Evolutionary conservation across 2,797 vertebrate species (phyloP).

Genomic region (Schizothorax lantsangensis): DNA sequence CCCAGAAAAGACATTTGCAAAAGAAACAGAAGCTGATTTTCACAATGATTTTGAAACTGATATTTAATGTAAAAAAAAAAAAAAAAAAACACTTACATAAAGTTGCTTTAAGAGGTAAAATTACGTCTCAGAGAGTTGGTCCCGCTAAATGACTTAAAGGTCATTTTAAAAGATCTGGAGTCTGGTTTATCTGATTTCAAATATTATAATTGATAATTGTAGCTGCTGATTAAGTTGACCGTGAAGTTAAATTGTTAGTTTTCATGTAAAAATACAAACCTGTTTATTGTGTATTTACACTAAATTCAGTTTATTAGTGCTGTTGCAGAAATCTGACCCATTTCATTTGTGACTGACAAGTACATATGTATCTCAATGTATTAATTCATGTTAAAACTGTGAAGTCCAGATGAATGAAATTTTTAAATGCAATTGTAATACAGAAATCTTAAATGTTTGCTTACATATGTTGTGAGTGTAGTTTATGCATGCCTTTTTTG

Average conservation of each 20-base stretch:
- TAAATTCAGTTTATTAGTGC: not conserved
- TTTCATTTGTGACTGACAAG: not conserved
- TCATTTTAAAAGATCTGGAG: not conserved
- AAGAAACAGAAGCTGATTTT: not conserved
- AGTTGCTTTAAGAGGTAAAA: not conserved
- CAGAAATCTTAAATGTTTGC: not conserved
- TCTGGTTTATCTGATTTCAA: not conserved
- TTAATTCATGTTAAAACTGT: not conserved
- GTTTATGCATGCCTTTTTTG: not conserved
- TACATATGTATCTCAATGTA: not conserved
- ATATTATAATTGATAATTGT: not conserved
- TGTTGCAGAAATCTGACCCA: not conserved
- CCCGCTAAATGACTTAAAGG: not conserved
- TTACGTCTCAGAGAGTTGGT: not conserved
- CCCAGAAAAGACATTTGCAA: not conserved
- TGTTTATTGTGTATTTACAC: not conserved
- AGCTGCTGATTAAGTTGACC: not conserved
- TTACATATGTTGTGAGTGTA: not conserved
- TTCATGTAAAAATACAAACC: not conserved
- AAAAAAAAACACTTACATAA: not conserved
- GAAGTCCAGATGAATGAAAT: no score
- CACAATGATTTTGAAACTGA: not conserved
- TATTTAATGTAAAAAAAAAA: not conserved
- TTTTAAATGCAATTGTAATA: not conserved
- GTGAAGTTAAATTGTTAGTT: not conserved